Conservation (phyloP, 2,797 vertebrate species). For the Hemitrygon akajei region DNA sequence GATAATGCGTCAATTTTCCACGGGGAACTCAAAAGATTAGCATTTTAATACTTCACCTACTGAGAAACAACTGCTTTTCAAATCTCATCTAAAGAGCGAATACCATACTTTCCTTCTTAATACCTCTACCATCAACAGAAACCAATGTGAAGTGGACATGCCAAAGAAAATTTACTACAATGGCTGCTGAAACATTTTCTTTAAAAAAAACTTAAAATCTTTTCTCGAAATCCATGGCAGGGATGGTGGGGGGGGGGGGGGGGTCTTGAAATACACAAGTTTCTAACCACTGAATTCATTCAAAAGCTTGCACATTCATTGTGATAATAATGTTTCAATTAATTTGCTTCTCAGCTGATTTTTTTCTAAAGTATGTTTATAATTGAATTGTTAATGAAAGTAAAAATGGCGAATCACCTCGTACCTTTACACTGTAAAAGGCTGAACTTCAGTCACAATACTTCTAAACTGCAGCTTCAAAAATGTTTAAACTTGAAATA, state of each 20-base stretch:
- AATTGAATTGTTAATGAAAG: neutral
- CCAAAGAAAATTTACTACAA: slow-evolving; percentile 13
- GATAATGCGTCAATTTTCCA: neutral
- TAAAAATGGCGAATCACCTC: neutral
- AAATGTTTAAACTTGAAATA: neutral
- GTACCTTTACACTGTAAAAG: neutral
- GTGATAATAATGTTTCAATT: neutral
- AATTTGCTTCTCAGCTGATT: neutral
- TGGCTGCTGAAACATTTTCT: neutral
- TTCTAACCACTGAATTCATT: neutral
- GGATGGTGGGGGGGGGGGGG: neutral
- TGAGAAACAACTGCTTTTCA: neutral
- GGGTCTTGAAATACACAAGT: neutral
- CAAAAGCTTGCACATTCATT: neutral
- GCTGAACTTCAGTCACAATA: neutral
- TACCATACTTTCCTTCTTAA: neutral
- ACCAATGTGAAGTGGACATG: neutral
- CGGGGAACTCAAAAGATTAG: neutral
- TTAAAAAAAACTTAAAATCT: neutral
- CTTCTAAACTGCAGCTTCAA: neutral
- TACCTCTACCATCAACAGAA: neutral
- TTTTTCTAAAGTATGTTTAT: neutral
- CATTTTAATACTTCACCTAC: neutral
- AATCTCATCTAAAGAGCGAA: neutral
- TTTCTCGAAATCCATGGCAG: neutral